Percentiles rank a stretch among this genome's conserved stretches.
phyloP scores from a whole-genome alignment of 2,888 invertebrate species.

The Epiblema foenella region DNA sequence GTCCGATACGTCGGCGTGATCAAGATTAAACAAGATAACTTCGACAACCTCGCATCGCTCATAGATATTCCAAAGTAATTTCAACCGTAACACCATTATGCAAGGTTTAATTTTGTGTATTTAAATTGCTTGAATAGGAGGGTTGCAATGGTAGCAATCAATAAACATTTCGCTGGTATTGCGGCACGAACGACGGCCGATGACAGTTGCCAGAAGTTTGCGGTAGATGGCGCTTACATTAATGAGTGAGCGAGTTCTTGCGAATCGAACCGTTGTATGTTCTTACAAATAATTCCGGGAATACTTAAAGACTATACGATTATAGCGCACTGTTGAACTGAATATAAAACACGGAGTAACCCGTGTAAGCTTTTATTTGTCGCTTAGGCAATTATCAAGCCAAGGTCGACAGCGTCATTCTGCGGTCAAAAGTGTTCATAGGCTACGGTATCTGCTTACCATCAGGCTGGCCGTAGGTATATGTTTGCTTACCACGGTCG shows the following conservation, averaged over 20 bases:
- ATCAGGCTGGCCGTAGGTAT: too few relatives aligned
- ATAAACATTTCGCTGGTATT: conserved; percentile 35
- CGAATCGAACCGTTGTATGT: conserved; percentile 10
- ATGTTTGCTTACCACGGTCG: too few relatives aligned
- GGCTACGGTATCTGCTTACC: too few relatives aligned
- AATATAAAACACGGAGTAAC: background rate
- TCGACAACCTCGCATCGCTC: background rate
- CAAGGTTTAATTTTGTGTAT: background rate
- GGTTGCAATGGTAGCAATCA: background rate
- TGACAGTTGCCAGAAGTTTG: conserved; percentile 41
- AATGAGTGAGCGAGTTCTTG: conserved; percentile 34
- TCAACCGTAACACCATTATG: background rate
- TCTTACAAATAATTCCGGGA: conserved; percentile 5
- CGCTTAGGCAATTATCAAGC: background rate
- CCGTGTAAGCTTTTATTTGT: background rate
- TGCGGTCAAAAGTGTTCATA: too few relatives aligned
- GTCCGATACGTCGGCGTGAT: conserved; percentile 31
- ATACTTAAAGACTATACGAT: background rate
- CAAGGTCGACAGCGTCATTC: too few relatives aligned
- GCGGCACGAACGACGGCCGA: conserved; percentile 24
- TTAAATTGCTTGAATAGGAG: too few relatives aligned
- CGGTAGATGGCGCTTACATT: conserved; percentile 36
- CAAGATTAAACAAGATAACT: conserved; percentile 37
- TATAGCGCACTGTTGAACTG: background rate
- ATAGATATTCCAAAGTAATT: background rate